Evolutionary conservation across 2,113 vertebrate species (phyloP), one percentile per base, ranked within the genome.

Genomic region (Engraulis encrasicolus): DNA sequence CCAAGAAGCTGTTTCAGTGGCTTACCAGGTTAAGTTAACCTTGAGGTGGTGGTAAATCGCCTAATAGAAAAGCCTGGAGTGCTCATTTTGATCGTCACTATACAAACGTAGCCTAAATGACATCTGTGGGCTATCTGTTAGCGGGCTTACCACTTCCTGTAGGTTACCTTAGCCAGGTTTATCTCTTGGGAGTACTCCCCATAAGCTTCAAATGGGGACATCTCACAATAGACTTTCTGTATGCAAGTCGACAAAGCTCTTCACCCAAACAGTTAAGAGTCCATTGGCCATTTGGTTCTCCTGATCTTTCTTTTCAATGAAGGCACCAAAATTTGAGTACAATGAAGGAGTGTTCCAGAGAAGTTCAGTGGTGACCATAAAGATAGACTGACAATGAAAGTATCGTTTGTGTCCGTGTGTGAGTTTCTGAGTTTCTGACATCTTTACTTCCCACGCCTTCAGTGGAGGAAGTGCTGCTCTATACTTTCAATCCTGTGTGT

Each of bases 241-340:
- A 84, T 78, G 80, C 80, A 91, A 91, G 34, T 85, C 78, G 86
- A 74, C 9, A 5, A 14, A 74, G 34, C 66, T 74, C 66, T 74
- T 74, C 34, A 34, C 66, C 66, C 66, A 11, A n/a, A 34, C 66
- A 74, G 66, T 74, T 34, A 74, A 74, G 66, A 74, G 66, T 74
- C 66, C 31, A 34, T 74, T 34, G 66, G 23, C 66, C 66, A 36
- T 14, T 34, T n/a, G 66, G 31, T 23, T 74, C 66, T 74, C 66
- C 66, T 74, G 66, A 74, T 34, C 17, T 74, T n/a, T 74, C 66
- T 74, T 74, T 74, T 74, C 27, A 74, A 74, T 74, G 66, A 74
- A 74, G 66, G 66, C 66, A 34, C 66, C 66, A 74, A 34, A 74
- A 31, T 74, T 74, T 34, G 40, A 45, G 11, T 74, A 74, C 66